A percentile compares a stretch with the other conserved stretches of the same genome.
These are phyloP conservation scores for Orchesella cincta DNA, from an alignment of 1,140 invertebrate genomes.

Conservation along the genomic window DNA sequence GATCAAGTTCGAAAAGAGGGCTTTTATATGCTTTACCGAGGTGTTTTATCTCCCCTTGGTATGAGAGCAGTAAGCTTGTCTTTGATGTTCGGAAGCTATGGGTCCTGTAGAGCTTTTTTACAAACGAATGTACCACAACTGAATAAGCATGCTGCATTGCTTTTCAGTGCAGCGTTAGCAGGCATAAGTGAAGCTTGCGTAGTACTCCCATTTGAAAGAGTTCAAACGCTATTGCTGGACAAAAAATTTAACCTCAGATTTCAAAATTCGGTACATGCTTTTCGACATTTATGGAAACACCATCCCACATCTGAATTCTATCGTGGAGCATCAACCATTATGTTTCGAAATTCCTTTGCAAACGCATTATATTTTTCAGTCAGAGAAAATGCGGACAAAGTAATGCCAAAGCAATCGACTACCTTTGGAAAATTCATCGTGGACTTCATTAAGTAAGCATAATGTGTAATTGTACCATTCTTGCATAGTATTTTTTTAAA, in stretches of 20 bases:
- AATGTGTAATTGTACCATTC: too few species aligned
- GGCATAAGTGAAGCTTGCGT: slow-evolving; percentile 83
- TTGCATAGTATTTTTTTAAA: neutral
- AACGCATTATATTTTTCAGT: slow-evolving; percentile 90
- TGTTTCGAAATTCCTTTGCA: slow-evolving; percentile 80
- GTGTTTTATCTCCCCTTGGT: slow-evolving; percentile 88
- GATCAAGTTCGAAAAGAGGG: slow-evolving; percentile 82
- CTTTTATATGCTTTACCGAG: slow-evolving; percentile 80
- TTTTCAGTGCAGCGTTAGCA: slow-evolving; percentile 72
- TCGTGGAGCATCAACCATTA: slow-evolving; percentile 71
- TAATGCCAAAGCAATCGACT: slow-evolving; percentile 58
- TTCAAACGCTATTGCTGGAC: slow-evolving; percentile 91
- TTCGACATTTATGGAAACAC: slow-evolving; percentile 64
- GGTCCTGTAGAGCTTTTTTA: slow-evolving; percentile 73
- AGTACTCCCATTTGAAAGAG: slow-evolving; percentile 84
- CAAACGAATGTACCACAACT: slow-evolving; percentile 54
- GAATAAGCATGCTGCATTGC: slow-evolving; percentile 65
- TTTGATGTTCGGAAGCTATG: slow-evolving; percentile 96
- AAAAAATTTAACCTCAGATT: slow-evolving; percentile 80
- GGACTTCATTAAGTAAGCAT: slow-evolving; percentile 44
- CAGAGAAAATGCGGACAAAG: slow-evolving; percentile 70
- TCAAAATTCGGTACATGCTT: slow-evolving; percentile 84
- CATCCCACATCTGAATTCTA: slow-evolving; percentile 62
- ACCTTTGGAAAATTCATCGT: slow-evolving; percentile 8
- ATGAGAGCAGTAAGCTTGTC: slow-evolving; percentile 91